Percentiles rank a stretch among this genome's conserved stretches.
These are phyloP conservation scores for Diabrotica undecimpunctata DNA, from an alignment of 1,140 invertebrate genomes.

Conservation along the genomic window DNA sequence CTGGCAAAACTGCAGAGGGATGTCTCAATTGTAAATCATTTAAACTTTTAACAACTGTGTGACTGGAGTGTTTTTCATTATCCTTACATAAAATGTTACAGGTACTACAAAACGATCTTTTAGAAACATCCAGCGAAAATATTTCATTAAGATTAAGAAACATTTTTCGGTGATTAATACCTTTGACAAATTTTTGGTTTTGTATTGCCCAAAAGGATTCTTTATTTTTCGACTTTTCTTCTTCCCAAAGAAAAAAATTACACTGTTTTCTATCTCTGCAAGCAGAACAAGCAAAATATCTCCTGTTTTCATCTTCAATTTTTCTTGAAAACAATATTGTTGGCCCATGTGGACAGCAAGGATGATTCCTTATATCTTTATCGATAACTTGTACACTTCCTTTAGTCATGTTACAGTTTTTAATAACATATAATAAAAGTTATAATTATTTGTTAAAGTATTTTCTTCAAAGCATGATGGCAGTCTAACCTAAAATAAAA, in stretches of 20 bases:
- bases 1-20: slow-evolving; percentile 59
- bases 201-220: slow-evolving; percentile 50
- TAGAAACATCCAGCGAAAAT: slow-evolving; percentile 37
- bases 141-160: slow-evolving; percentile 52
- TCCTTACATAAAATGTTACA: slow-evolving; percentile 59
- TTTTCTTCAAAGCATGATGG: too few species aligned
- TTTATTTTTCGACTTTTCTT: slow-evolving; percentile 52
- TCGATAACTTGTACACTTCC: slow-evolving; percentile 29
- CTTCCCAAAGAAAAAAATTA: slow-evolving; percentile 60
- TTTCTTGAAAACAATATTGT: slow-evolving; percentile 63
- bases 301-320: slow-evolving; percentile 36
- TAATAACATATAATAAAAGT: background rate
- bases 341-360: slow-evolving; percentile 62
- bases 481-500: too few species aligned
- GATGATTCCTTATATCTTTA: slow-evolving; percentile 48
- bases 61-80: slow-evolving; percentile 49
- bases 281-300: slow-evolving; percentile 75
- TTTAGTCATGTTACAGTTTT: slow-evolving; percentile 9
- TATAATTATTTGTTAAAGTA: too few species aligned
- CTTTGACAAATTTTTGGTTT: slow-evolving; percentile 50
- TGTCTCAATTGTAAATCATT: slow-evolving; percentile 51
- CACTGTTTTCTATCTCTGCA: slow-evolving; percentile 73
- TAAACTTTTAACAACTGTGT: slow-evolving; percentile 50
- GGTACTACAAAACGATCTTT: slow-evolving; percentile 59
- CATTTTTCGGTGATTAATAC: slow-evolving; percentile 52